Evolutionary conservation across 2,797 vertebrate species (phyloP).

Genomic region (Gambusia yucatana): DNA sequence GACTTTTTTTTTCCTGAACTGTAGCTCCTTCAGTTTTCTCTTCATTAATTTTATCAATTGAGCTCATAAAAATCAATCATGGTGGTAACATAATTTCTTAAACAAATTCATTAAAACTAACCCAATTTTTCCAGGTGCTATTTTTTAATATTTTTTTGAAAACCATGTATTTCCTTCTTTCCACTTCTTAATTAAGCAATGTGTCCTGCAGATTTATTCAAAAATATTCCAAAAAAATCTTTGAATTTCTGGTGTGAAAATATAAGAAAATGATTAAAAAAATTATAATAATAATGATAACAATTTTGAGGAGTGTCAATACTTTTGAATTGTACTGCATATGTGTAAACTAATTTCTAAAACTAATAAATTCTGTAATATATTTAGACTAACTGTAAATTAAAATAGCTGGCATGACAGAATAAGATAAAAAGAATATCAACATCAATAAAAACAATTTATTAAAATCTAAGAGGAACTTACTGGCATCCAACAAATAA

Average conservation of each 20-base stretch:
- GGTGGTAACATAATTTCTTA: neutral
- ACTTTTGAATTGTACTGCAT: neutral
- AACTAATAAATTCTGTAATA: neutral
- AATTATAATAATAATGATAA: too few relatives aligned
- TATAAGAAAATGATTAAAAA: neutral
- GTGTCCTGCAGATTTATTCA: neutral
- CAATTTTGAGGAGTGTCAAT: neutral
- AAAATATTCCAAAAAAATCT: neutral
- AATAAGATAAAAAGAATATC: neutral
- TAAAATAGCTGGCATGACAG: neutral
- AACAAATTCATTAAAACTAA: neutral
- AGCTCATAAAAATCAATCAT: neutral
- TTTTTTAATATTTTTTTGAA: neutral
- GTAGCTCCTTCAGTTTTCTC: neutral
- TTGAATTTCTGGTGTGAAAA: neutral
- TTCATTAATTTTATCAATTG: too few relatives aligned
- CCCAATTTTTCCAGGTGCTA: neutral
- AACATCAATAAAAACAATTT: neutral
- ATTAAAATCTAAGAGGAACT: conserved; percentile 19
- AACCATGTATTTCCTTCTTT: neutral
- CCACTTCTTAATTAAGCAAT: neutral
- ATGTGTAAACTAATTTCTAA: too few relatives aligned
- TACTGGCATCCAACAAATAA: conserved; percentile 88
- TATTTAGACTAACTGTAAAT: neutral
- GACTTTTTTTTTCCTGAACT: neutral